Evolutionary conservation across 2,888 invertebrate species (phyloP), one percentile per base, ranked within the genome.

Genomic region (Parascotia fuliginaria): DNA sequence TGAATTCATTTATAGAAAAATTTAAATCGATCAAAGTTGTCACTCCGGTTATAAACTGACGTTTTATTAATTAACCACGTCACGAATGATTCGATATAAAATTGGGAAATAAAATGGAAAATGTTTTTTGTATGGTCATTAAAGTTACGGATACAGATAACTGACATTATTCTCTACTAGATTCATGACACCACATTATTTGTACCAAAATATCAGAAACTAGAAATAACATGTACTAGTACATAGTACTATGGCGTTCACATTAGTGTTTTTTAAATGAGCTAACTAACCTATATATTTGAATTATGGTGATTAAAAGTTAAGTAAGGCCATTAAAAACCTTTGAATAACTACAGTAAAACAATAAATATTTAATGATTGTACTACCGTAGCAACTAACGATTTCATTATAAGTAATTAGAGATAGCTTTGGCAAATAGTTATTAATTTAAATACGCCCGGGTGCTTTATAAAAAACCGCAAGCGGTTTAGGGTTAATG

Each of bases 371-470:
- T 6, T 24, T 24, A 3, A 19, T 1, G 7, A 3, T 6, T 13
- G 13, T 9, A 6, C n/a, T 14, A 45, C 56, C 45, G 32, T 45
- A 40, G n/a, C 9, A 52, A 45, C 5, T 46, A 60, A 45, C 9
- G 46, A 49, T 14, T 6, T 49, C 14, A 11, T 5, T 3, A 5
- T 9, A 42, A 48, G 14, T 40, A 0, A 60, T 60, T 54, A 52
- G 33, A 32, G 22, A 16, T 16, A 32, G 9, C 39, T 57, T 62
- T 38, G 9, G 14, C 19, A 53, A 62, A 36, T 45, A 42, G 34
- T 24, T 33, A 12, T 27, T 31, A 38, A 44, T 39, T 12, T 29
- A 31, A 15, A 33, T 12, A 1, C 9, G n/a, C n/a, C n/a, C n/a
- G 16, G 19, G 24, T 27, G 33, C 31, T 41, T 47, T 57, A 7